Evolutionary conservation across 2,797 vertebrate genomes (phyloP).

Genomic region (Paramormyrops hopkinsi): DNA sequence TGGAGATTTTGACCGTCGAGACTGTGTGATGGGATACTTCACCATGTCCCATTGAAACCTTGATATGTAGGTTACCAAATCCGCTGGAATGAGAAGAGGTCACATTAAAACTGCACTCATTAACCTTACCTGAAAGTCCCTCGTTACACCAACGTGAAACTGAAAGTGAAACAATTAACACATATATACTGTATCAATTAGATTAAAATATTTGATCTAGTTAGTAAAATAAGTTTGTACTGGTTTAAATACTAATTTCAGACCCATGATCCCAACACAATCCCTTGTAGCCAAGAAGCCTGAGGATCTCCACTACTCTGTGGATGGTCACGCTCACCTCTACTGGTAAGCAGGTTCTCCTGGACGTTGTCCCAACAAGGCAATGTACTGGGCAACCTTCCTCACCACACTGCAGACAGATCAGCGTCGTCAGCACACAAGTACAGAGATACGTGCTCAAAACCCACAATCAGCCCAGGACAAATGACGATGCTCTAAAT

Average conservation of each 20-base stretch:
- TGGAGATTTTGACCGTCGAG: constrained; percentile 91
- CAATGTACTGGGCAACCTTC: constrained; percentile 97
- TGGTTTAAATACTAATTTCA: not conserved
- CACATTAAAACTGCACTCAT: not conserved
- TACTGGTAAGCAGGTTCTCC: constrained; percentile 92
- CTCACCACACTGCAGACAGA: constrained; percentile 81
- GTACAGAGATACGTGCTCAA: constrained; percentile 4
- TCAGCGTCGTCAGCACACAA: constrained; percentile 33
- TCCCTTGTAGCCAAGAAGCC: not conserved
- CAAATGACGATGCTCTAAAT: not conserved
- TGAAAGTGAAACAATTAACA: not conserved
- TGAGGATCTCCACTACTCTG: not conserved
- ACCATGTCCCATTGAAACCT: constrained; percentile 99
- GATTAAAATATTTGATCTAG: not conserved
- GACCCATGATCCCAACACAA: not conserved
- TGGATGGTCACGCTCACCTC: constrained; percentile 60
- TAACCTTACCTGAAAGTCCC: not conserved
- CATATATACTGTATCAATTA: not conserved
- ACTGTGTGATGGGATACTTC: constrained; percentile 96
- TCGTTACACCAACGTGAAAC: not conserved
- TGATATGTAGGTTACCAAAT: constrained; percentile 89
- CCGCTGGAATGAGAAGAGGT: constrained; percentile 62
- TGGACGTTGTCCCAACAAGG: constrained; percentile 93
- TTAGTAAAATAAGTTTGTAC: not conserved
- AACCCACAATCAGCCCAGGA: not conserved